Evolutionary conservation across 2,888 invertebrate species (phyloP), one percentile per base, ranked within the genome.

Genomic region (Proisotoma minuta): DNA sequence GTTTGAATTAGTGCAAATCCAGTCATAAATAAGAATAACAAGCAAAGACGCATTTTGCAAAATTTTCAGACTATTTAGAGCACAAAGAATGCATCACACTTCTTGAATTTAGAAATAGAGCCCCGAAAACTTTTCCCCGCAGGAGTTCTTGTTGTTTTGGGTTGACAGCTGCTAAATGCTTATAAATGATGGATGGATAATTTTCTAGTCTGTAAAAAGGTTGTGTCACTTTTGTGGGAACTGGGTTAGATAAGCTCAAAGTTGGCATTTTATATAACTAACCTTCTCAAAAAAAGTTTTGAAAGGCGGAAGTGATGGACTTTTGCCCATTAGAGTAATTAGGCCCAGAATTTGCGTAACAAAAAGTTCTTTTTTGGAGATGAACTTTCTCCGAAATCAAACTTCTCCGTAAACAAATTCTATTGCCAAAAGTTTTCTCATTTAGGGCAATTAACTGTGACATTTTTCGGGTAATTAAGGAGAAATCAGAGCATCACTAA

Each of bases 261-360:
- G 10, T 34, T 34, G 15, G 10, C 10, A n/a, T 34, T 49, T 49
- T 18, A 10, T 49, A 22, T 49, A 20, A 49, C 26, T 18, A 3
- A n/a, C n/a, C n/a, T n/a, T n/a, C n/a, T n/a, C n/a, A n/a, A n/a
- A n/a, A n/a, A n/a, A n/a, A n/a, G n/a, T n/a, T n/a, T n/a, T n/a
- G n/a, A n/a, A n/a, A 52, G 43, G 60, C 61, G 61, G 61, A 61
- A 61, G 56, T 40, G 51, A 47, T 61, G 61, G 61, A 61, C 23
- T 22, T 24, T 22, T 61, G 61, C 61, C 61, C 61, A 57, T 54
- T 60, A 24, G 50, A 50, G 26, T 26, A 50, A 26, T 5, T 4
- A 50, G 22, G 5, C 5, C 10, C 5, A 22, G 12, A 15, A 4
- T 22, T 8, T 23, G 23, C 23, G 50, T 20, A 5, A 10, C 10